Evolutionary conservation across 2,888 invertebrate genomes (phyloP).

Genomic region (Calliopum simillimum): DNA sequence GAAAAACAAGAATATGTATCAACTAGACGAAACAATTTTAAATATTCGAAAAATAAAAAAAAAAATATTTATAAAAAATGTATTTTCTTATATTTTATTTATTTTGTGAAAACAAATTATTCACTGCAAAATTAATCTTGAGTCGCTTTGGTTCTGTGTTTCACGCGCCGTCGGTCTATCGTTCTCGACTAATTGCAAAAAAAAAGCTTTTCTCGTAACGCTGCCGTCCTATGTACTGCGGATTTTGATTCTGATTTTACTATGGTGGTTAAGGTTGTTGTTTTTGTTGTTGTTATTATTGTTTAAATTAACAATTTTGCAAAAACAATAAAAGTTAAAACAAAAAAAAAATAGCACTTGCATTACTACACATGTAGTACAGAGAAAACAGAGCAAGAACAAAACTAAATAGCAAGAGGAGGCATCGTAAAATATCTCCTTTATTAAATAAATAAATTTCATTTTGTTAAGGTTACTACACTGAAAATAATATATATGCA

Average conservation of each 20-base stretch:
- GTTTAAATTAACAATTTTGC: constrained; percentile 15
- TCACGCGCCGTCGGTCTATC: constrained; percentile 43
- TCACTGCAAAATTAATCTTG: constrained; percentile 4
- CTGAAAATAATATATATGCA: too few species aligned
- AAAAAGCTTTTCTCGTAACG: constrained; percentile 53
- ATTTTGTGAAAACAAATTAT: constrained; percentile 3
- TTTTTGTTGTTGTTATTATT: constrained; percentile 22
- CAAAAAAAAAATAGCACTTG: constrained; percentile 5
- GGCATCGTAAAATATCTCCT: neutral
- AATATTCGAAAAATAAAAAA: neutral
- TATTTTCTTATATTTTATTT: constrained; percentile 4
- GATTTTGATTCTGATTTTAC: constrained; percentile 13
- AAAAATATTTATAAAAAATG: constrained; percentile 7
- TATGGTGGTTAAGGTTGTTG: constrained; percentile 9
- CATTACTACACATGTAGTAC: neutral
- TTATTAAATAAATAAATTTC: constrained; percentile 5
- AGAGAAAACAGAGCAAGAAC: constrained; percentile 23
- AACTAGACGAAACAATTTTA: neutral
- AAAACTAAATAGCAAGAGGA: constrained; percentile 7
- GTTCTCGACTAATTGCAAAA: constrained; percentile 55
- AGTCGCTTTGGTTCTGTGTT: constrained; percentile 41
- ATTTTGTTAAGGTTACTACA: neutral
- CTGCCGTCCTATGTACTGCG: constrained; percentile 2
- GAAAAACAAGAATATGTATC: neutral
- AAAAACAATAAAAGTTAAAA: constrained; percentile 20